phyloP scores from a whole-genome alignment of 2,113 vertebrate genomes.

The Crotalus horridus region DNA sequence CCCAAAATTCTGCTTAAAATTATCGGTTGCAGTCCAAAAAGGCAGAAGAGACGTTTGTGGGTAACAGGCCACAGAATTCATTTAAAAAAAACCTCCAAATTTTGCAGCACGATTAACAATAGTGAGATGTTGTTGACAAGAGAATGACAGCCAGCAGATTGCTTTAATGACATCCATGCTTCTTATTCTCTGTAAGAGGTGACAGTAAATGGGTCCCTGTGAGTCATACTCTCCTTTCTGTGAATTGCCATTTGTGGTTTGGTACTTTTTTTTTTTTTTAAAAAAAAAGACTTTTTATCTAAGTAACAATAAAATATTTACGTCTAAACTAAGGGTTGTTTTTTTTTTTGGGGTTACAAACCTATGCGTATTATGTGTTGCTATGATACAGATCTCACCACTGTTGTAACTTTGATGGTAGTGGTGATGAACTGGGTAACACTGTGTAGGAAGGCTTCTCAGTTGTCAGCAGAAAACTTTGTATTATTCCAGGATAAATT shows the following conservation, averaged over 20 bases:
- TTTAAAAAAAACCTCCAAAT: constrained; percentile 1
- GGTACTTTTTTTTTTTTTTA: constrained; percentile 41
- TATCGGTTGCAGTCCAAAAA: neutral
- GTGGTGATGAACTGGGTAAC: neutral
- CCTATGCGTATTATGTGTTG: constrained; percentile 20
- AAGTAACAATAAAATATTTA: constrained; percentile 53
- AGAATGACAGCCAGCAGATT: constrained; percentile 63
- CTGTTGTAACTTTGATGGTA: neutral
- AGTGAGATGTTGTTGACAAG: constrained; percentile 49
- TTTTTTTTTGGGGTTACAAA: neutral
- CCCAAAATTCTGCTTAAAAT: neutral
- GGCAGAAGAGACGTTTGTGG: neutral
- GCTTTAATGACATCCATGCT: constrained; percentile 40
- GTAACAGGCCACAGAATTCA: neutral
- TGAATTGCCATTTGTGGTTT: constrained; percentile 71
- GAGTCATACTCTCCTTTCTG: constrained; percentile 68
- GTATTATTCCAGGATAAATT: neutral
- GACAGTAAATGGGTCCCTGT: constrained; percentile 71
- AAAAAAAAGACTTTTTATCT: constrained; percentile 26
- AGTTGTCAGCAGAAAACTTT: neutral
- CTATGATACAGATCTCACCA: constrained; percentile 1
- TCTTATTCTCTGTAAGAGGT: constrained; percentile 36
- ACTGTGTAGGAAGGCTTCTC: neutral
- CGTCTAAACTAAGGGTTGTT: constrained; percentile 35
- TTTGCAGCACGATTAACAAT: neutral